Evolutionary conservation across 1,140 invertebrate genomes (phyloP).

Genomic region (Ceratina calcarata): DNA sequence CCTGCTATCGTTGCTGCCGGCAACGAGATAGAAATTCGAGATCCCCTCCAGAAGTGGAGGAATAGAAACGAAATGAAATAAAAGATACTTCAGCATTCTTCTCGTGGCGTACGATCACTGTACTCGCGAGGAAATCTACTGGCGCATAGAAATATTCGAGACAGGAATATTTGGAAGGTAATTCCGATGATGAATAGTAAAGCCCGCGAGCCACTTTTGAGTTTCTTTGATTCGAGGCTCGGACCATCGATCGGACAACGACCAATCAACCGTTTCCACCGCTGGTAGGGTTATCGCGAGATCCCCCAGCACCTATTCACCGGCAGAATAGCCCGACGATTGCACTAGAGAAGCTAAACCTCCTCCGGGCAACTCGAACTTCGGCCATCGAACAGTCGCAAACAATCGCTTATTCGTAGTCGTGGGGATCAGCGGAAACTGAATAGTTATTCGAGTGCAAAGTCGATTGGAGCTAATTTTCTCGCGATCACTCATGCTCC

Average conservation of each 20-base stretch:
- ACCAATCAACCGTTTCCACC: background rate
- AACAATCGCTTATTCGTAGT: slow-evolving; percentile 4
- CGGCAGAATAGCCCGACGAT: background rate
- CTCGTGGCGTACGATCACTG: too few relatives aligned
- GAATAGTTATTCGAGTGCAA: background rate
- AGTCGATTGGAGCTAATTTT: slow-evolving; percentile 5
- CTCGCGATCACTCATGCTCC: background rate
- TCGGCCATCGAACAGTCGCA: slow-evolving; percentile 8
- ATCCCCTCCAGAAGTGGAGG: background rate
- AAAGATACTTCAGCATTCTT: background rate
- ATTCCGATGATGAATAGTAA: background rate
- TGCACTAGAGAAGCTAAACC: background rate
- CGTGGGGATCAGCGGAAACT: slow-evolving; percentile 16
- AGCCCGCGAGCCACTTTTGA: background rate
- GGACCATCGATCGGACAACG: background rate
- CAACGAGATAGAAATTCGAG: slow-evolving; percentile 21
- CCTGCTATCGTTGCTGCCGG: background rate
- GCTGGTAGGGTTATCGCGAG: background rate
- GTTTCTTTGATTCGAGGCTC: background rate
- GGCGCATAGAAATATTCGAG: too few relatives aligned
- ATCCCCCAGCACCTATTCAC: background rate
- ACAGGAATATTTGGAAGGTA: too few relatives aligned
- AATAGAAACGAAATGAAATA: background rate
- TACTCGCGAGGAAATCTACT: too few relatives aligned
- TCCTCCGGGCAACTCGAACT: background rate